Percentiles rank a stretch among this genome's conserved stretches.
These are phyloP conservation scores for Stercorarius parasiticus DNA, from an alignment of 2,113 vertebrate genomes.

Conservation along the genomic window DNA sequence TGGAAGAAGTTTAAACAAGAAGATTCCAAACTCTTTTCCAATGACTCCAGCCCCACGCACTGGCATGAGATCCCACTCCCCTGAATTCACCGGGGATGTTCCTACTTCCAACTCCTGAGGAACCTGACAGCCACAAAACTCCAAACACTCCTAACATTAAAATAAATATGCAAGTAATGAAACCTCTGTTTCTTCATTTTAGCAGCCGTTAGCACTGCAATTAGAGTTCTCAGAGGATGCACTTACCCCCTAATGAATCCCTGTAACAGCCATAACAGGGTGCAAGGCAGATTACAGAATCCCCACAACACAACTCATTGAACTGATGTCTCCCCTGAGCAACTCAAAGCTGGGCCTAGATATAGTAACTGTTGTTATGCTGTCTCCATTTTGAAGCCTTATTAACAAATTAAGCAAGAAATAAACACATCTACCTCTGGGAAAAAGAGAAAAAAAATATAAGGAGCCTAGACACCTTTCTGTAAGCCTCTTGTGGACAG, in stretches of 20 bases:
- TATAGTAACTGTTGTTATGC: background rate
- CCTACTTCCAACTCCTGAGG: background rate
- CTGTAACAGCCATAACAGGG: conserved; percentile 34
- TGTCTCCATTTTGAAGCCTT: background rate
- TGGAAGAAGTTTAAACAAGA: conserved; percentile 48
- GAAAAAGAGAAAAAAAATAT: background rate
- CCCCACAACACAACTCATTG: background rate
- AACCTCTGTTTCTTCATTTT: conserved; percentile 15
- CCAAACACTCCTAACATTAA: background rate
- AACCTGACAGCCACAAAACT: background rate
- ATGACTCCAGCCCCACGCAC: background rate
- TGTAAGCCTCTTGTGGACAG: background rate
- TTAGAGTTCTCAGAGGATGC: conserved; percentile 22
- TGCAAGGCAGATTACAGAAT: conserved; percentile 49
- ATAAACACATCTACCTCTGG: background rate
- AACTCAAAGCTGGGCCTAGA: background rate
- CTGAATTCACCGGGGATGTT: background rate
- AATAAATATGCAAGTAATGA: background rate
- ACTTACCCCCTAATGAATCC: conserved; percentile 47
- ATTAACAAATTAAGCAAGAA: conserved; percentile 37
- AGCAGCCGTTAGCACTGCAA: background rate
- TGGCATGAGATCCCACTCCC: background rate
- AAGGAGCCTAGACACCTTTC: background rate
- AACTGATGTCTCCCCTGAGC: conserved; percentile 44
- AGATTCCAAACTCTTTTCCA: conserved; percentile 26